Evolutionary conservation across 2,888 invertebrate genomes (phyloP).

Genomic region (Leucozona laternaria): DNA sequence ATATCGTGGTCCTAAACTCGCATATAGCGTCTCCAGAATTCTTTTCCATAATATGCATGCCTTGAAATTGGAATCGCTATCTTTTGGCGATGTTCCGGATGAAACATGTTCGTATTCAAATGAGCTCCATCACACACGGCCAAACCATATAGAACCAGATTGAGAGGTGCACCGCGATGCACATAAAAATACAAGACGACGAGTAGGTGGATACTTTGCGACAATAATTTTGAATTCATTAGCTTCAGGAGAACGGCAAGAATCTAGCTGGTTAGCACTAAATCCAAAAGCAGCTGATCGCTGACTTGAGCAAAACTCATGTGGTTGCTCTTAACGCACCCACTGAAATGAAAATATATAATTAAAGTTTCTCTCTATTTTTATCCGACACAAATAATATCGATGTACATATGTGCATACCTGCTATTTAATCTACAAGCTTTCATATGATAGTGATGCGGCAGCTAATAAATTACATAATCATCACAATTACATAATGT

Average conservation of each 20-base stretch:
- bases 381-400: constrained; percentile 45
- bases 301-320: constrained; percentile 31
- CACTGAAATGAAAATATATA: constrained; percentile 45
- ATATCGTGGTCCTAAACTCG: constrained; percentile 12
- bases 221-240: constrained; percentile 53
- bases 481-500: constrained; percentile 47
- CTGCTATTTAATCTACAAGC: constrained; percentile 8
- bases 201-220: constrained; percentile 23
- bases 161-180: constrained; percentile 1
- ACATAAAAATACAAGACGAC: not conserved
- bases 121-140: constrained; percentile 45
- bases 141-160: constrained; percentile 63
- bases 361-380: constrained; percentile 43
- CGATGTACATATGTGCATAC: not conserved
- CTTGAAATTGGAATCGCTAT: constrained; percentile 14
- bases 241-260: not conserved
- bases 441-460: constrained; percentile 72
- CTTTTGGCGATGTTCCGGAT: constrained; percentile 56
- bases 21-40: constrained; percentile 24
- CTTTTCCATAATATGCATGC: constrained; percentile 16
- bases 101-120: constrained; percentile 67
- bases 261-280: not conserved
- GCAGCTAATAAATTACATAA: constrained; percentile 70
- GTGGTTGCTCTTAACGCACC: constrained; percentile 29
- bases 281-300: constrained; percentile 63